These are phyloP conservation scores for Astyanax mexicanus DNA, from an alignment of 2,797 vertebrate genomes.

Conservation along the genomic window DNA sequence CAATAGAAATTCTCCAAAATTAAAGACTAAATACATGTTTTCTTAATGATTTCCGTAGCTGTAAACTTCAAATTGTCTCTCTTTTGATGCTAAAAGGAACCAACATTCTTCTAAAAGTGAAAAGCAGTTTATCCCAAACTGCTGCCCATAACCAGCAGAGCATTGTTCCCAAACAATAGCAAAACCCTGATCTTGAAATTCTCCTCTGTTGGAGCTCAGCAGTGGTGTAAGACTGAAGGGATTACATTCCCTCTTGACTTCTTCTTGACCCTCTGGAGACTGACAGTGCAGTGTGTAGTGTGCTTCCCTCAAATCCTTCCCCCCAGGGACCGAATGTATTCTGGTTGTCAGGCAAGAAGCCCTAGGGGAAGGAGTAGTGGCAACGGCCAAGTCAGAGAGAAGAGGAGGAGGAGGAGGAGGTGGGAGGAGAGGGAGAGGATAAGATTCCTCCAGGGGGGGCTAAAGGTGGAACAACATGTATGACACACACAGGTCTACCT, in stretches of 20 bases:
- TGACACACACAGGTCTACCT: conserved; percentile 31
- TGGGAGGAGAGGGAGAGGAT: conserved; percentile 14
- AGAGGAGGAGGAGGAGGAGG: conserved; percentile 19
- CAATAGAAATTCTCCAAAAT: too few relatives aligned
- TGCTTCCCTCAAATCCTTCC: conserved; percentile 15
- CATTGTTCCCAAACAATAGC: not conserved
- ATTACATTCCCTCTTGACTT: conserved; percentile 15
- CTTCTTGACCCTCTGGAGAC: conserved; percentile 28
- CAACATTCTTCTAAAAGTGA: too few relatives aligned
- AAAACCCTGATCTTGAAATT: not conserved
- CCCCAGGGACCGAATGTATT: conserved; percentile 24
- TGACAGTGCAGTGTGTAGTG: conserved; percentile 4
- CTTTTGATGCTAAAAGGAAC: too few relatives aligned
- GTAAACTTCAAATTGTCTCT: too few relatives aligned
- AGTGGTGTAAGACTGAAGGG: not conserved
- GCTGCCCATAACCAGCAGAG: not conserved
- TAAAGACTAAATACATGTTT: too few relatives aligned
- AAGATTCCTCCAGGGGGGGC: not conserved
- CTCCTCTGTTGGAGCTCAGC: conserved; percentile 1
- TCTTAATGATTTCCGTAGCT: too few relatives aligned
- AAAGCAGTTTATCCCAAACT: not conserved
- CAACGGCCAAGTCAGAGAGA: conserved; percentile 26
- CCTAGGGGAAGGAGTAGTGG: conserved; percentile 29
- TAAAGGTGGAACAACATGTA: conserved; percentile 29
- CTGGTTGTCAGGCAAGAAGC: conserved; percentile 47